Evolutionary conservation across 1,140 invertebrate species (phyloP), one percentile per base, ranked within the genome.

Genomic region (Drosophila rhopaloa): DNA sequence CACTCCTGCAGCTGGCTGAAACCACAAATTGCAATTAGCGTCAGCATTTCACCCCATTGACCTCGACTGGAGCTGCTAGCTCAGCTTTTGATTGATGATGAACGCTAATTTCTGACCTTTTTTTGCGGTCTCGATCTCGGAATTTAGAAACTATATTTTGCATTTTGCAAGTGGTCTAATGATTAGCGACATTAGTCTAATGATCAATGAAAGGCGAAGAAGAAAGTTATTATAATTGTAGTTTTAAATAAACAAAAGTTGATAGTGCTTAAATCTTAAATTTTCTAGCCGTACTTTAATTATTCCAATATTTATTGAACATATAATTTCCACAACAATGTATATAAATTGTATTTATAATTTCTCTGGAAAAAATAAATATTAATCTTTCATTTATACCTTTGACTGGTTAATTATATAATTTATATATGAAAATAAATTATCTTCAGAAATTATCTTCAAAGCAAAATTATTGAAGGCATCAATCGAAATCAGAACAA

Each of bases 21-120:
- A 77, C 75, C 75, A 77, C 73, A 77, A 76, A 76, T 76, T 77
- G 75, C 75, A 76, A 77, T 77, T 77, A 77, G 74, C 56, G 56
- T 68, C 74, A 41, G 56, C 38, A 46, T 47, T 55, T 41, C 29
- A 10, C 61, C 44, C 61, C 37, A 51, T 76, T 66, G 72, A 38
- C 73, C 72, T 57, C 67, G 50, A 38, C 51, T 47, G 50, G 37
- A 32, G 67, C 63, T 35, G 67, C 63, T 48, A n/a, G 4, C 27
- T 63, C 50, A 10, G 35, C 51, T 55, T 68, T 67, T 77, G 73
- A 77, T 77, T 77, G 75, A 77, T 77, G 75, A 77, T 68, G 73
- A 53, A 50, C 48, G 73, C 73, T 59, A 76, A 76, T 76, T 76
- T 67, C 35, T 51, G 41, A 51, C 54, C 24, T 51, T 66, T 57